A percentile compares a stretch with the other conserved stretches of the same genome.
phyloP scores from a whole-genome alignment of 92 coral and sea anemone species.

The Chrysogorgia sp. region DNA sequence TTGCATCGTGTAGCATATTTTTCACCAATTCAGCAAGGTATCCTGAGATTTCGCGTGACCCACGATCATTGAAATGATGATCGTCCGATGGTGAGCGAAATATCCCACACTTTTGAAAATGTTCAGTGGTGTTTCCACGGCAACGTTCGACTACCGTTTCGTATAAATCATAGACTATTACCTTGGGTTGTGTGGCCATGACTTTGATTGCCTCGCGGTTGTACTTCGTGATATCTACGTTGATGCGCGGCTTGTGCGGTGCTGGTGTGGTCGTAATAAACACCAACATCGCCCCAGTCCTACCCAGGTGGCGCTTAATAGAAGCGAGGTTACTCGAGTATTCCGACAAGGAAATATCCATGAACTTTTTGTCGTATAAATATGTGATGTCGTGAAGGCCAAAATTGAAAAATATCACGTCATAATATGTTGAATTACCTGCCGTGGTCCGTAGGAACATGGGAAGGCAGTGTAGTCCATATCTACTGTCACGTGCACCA shows the following conservation, averaged over 20 bases:
- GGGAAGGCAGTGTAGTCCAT: slow-evolving; percentile 77
- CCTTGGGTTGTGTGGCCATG: slow-evolving; percentile 31
- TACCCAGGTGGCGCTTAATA: slow-evolving; percentile 57
- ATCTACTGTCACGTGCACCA: slow-evolving; percentile 83
- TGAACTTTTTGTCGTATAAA: neutral
- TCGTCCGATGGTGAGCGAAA: slow-evolving; percentile 5
- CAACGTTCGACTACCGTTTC: slow-evolving; percentile 10
- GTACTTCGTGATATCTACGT: slow-evolving; percentile 57
- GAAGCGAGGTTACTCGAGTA: slow-evolving; percentile 60
- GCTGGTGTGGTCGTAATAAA: slow-evolving; percentile 78
- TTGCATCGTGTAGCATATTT: neutral
- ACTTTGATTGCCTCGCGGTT: slow-evolving; percentile 58
- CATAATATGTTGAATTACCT: slow-evolving; percentile 71
- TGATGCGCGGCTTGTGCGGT: slow-evolving; percentile 48
- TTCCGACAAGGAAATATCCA: slow-evolving; percentile 61
- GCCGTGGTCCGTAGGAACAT: slow-evolving; percentile 80
- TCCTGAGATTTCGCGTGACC: neutral
- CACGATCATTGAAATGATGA: neutral
- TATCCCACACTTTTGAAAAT: neutral
- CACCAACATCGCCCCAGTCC: slow-evolving; percentile 71
- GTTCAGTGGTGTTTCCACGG: neutral
- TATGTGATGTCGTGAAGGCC: slow-evolving; percentile 81
- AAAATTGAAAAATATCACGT: slow-evolving; percentile 85
- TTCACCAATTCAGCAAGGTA: neutral
- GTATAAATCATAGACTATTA: slow-evolving; percentile 36